Conservation (phyloP, 2,113 vertebrate species). For the Hippopotamus amphibius region DNA sequence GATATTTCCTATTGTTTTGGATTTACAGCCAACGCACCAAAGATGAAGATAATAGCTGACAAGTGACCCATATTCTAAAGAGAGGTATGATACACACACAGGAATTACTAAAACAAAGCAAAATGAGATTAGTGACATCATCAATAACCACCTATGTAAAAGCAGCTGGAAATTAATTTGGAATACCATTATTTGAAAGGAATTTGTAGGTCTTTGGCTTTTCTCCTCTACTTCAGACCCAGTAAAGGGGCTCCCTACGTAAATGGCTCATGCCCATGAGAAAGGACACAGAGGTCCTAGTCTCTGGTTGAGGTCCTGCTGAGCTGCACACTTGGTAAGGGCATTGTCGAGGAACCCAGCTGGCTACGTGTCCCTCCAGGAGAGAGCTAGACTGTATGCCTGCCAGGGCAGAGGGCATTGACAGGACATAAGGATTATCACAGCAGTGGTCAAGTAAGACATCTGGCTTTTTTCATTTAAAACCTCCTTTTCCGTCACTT, state of each 20-base stretch:
- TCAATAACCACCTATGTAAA: neutral
- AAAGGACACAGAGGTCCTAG: neutral
- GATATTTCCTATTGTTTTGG: neutral
- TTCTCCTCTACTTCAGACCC: neutral
- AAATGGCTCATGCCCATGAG: neutral
- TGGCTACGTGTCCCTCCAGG: too few species aligned
- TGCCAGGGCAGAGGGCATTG: neutral
- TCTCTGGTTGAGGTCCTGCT: neutral
- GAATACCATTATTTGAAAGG: neutral
- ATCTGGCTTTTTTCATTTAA: neutral
- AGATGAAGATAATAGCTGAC: neutral
- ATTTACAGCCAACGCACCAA: neutral
- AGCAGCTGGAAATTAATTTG: neutral
- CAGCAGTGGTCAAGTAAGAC: neutral
- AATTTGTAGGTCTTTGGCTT: neutral
- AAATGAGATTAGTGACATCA: neutral
- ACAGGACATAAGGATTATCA: neutral
- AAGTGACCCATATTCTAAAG: neutral
- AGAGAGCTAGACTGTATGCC: neutral
- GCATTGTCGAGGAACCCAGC: neutral
- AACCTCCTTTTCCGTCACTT: neutral
- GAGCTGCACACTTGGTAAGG: neutral
- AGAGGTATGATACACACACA: neutral
- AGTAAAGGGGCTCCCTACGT: neutral
- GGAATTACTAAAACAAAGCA: slow-evolving; percentile 10